These are phyloP conservation scores for Macrophya annulata DNA, from an alignment of 2,888 invertebrate species.

Conservation along the genomic window DNA sequence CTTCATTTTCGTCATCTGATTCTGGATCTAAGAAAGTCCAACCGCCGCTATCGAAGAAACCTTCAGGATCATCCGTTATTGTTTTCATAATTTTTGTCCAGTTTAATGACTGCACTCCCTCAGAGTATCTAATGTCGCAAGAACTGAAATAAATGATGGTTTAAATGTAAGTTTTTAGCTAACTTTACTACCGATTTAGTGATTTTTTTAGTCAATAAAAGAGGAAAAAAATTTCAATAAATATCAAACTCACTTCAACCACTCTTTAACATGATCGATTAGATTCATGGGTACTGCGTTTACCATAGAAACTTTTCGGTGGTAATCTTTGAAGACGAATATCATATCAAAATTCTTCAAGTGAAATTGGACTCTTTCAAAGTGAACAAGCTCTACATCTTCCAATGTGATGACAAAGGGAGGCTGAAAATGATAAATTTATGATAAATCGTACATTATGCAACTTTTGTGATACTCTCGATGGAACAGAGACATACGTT, in stretches of 20 bases:
- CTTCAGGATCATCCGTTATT: conserved; percentile 98
- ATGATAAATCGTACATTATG: conserved; percentile 9
- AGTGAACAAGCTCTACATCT: conserved; percentile 98
- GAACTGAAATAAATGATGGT: conserved; percentile 83
- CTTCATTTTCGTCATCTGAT: conserved; percentile 84
- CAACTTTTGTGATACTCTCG: background rate
- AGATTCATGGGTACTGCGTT: conserved; percentile 99
- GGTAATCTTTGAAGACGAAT: conserved; percentile 99
- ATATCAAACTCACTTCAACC: conserved; percentile 91
- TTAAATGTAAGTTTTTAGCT: background rate
- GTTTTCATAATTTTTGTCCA: conserved; percentile 99
- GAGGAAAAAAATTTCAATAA: background rate
- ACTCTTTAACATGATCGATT: conserved; percentile 99
- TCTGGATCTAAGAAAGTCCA: conserved; percentile 99
- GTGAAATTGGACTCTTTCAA: conserved; percentile 99
- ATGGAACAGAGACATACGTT: background rate
- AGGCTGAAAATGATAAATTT: conserved; percentile 82
- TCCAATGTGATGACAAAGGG: conserved; percentile 99
- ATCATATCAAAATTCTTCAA: conserved; percentile 99
- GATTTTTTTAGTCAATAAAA: background rate
- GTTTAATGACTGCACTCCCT: conserved; percentile 98
- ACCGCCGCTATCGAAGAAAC: conserved; percentile 99
- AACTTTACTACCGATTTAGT: background rate
- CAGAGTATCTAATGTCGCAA: conserved; percentile 98
- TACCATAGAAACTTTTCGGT: conserved; percentile 96